Conservation (phyloP, 1,140 invertebrate species). For the Drosophila tropicalis region DNA sequence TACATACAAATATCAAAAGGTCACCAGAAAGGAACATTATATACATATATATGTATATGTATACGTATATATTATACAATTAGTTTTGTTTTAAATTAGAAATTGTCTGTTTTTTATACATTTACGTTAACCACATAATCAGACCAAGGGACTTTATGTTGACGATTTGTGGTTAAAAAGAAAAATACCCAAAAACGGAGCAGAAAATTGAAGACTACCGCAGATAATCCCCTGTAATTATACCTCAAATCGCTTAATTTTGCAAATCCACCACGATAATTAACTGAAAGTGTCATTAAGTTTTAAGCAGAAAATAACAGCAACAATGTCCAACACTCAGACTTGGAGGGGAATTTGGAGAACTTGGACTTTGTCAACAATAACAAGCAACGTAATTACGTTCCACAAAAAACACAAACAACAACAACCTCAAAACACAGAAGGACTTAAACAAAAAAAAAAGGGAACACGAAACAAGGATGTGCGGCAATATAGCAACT, state of each 20-base stretch:
- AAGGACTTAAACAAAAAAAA: conserved; percentile 39
- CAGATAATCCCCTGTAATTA: conserved; percentile 75
- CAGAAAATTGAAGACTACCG: conserved; percentile 18
- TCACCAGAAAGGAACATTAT: too few relatives aligned
- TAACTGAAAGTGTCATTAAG: conserved; percentile 81
- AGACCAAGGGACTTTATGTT: not conserved
- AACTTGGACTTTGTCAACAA: conserved; percentile 68
- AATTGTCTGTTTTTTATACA: too few relatives aligned
- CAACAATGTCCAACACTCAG: conserved; percentile 57
- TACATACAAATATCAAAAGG: too few relatives aligned
- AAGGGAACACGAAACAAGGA: conserved; percentile 60
- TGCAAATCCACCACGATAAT: conserved; percentile 81
- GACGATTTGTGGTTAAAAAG: conserved; percentile 8
- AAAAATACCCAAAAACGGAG: not conserved
- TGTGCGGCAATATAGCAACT: conserved; percentile 33
- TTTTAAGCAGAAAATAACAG: conserved; percentile 75
- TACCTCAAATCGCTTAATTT: conserved; percentile 79
- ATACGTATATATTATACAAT: too few relatives aligned
- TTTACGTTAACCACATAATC: not conserved
- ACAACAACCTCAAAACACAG: conserved; percentile 20
- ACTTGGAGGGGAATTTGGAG: conserved; percentile 20
- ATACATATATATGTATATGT: too few relatives aligned
- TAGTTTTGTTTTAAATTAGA: too few relatives aligned
- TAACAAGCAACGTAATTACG: conserved; percentile 76
- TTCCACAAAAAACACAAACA: conserved; percentile 35